Base-by-base conservation (phyloP, 2,888 invertebrate genomes). In the Sericinus montela region DNA sequence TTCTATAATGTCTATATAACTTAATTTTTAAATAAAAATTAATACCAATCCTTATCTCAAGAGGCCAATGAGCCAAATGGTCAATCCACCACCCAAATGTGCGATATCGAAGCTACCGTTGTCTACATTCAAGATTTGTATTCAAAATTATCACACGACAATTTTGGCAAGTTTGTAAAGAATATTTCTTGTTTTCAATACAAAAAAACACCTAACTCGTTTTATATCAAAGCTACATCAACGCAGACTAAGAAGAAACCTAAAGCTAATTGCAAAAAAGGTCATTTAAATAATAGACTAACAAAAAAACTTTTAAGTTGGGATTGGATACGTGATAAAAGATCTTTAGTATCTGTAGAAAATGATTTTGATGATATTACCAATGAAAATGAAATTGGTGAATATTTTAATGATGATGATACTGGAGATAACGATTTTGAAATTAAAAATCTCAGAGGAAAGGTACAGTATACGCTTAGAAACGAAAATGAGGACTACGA, bases 31-130 rank as follows among this genome's bases (percentile, higher is more conserved):
- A n/a, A 15, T 35, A 13, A 36, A 40, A 46, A 48, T 29, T 59
- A 63, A 62, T 57, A 52, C 49, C 13, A 7, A 34, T 50, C 59
- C 54, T 78, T 78, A 69, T 69, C 78, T 78, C 79, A 80, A 82
- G 81, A 82, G 79, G 67, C 65, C 58, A 55, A 60, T 64, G 67
- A 71, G 34, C 37, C 62, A 34, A 36, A 15, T 42, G 36, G 8
- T 13, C 16, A 8, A 11, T 13, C 30, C 10, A 13, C n/a, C 25
- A 14, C 28, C 39, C 48, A 57, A 35, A 43, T 77, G 2, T 80
- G 80, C 48, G 72, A 80, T 54, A 55, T 80, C 16, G 54, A 63
- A 43, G 67, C 68, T 3, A 78, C 78, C 0, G 54, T 56, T 38
- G 50, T 62, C 2, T 60, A 69, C 35, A 52, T 75, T 9, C 13